These are phyloP conservation scores for Planococcus citri DNA, from an alignment of 1,140 invertebrate species.

Conservation along the genomic window DNA sequence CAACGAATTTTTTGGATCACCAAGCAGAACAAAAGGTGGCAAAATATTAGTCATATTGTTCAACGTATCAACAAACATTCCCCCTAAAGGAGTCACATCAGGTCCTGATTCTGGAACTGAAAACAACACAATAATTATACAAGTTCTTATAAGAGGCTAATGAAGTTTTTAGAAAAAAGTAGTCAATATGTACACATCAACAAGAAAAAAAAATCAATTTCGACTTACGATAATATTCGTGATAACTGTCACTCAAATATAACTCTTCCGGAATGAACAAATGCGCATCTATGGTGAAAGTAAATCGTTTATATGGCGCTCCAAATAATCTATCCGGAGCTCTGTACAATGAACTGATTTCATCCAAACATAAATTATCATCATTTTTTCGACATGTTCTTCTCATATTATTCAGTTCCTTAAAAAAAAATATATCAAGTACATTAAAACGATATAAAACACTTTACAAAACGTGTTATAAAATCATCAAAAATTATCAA, in stretches of 20 bases:
- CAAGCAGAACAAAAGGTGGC: conserved; percentile 24
- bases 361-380: background rate
- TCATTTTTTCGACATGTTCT: background rate
- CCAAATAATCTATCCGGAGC: background rate
- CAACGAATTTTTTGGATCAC: conserved; percentile 23
- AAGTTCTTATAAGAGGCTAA: too few species aligned
- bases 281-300: background rate
- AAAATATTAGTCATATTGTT: conserved; percentile 24
- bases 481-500: too few species aligned
- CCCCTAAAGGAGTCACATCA: background rate
- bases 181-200: too few species aligned
- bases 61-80: conserved; percentile 15
- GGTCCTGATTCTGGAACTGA: background rate
- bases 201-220: too few species aligned
- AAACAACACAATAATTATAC: background rate
- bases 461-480: too few species aligned
- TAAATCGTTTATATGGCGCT: background rate
- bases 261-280: background rate
- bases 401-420: background rate
- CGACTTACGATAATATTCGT: background rate
- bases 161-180: too few species aligned
- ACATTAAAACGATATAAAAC: too few species aligned
- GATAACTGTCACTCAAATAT: background rate
- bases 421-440: background rate
- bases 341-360: background rate